phyloP scores from a whole-genome alignment of 2,888 invertebrate species.

The Drosophila dives region DNA sequence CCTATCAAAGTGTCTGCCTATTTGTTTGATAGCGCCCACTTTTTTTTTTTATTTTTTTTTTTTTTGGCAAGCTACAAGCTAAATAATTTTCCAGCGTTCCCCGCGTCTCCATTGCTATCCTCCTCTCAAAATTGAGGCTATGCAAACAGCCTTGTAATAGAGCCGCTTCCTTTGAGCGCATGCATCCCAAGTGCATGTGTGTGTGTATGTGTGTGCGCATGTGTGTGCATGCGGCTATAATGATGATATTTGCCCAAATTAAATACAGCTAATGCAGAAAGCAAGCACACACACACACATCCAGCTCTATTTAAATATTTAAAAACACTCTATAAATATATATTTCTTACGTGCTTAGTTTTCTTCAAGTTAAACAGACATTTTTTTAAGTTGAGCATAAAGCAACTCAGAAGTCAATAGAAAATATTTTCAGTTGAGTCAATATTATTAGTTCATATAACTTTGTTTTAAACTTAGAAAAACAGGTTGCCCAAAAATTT shows the following conservation, averaged over 20 bases:
- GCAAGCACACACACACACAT: conserved; percentile 1
- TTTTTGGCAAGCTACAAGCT: conserved; percentile 63
- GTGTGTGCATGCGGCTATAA: conserved; percentile 58
- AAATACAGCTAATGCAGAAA: conserved; percentile 16
- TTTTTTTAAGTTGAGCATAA: neutral
- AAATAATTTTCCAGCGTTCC: conserved; percentile 68
- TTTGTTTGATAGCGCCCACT: conserved; percentile 47
- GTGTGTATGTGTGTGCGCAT: conserved; percentile 33
- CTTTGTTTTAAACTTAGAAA: neutral
- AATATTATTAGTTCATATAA: neutral
- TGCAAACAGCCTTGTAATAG: conserved; percentile 77
- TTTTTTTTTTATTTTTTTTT: neutral
- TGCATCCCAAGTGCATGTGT: conserved; percentile 42
- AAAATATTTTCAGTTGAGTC: neutral
- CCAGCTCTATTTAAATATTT: neutral
- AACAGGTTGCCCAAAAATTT: neutral
- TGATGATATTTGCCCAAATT: conserved; percentile 67
- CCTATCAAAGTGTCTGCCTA: conserved; percentile 46
- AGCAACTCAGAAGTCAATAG: neutral
- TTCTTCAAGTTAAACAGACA: neutral
- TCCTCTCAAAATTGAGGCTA: conserved; percentile 71
- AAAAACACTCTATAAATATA: neutral
- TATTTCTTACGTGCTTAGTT: neutral
- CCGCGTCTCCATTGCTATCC: neutral
- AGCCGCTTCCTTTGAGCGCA: conserved; percentile 68